Conservation (phyloP, 2,797 vertebrate genomes). For the Chloroceryle inda region DNA sequence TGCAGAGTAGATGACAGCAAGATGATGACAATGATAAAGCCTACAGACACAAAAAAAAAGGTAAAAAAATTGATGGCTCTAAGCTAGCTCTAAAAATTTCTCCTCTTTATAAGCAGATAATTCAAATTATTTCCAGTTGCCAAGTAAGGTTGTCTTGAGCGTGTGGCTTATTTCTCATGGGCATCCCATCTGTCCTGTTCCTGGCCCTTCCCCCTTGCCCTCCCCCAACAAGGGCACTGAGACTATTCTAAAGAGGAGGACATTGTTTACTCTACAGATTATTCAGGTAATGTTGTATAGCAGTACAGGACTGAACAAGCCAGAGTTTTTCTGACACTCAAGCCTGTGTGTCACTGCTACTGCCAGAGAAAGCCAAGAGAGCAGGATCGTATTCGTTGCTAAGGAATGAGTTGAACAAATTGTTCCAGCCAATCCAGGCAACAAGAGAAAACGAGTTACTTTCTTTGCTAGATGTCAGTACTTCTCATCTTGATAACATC, state of each 20-base stretch:
- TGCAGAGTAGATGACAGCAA: constrained; percentile 40
- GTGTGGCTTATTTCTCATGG: constrained; percentile 44
- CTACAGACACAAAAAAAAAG: background rate
- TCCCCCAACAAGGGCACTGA: background rate
- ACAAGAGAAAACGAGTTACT: constrained; percentile 3
- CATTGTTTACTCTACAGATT: background rate
- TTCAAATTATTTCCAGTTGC: constrained; percentile 39
- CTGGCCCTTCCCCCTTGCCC: background rate
- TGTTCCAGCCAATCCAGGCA: background rate
- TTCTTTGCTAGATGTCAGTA: constrained; percentile 18
- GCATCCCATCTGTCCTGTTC: constrained; percentile 53
- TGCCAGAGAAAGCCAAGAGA: background rate
- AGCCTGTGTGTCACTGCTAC: background rate
- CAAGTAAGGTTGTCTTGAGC: constrained; percentile 27
- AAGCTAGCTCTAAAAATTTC: constrained; percentile 21
- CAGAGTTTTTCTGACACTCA: background rate
- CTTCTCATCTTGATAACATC: constrained; percentile 5
- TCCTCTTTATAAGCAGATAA: constrained; percentile 21
- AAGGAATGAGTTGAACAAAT: constrained; percentile 6
- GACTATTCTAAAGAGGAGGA: background rate
- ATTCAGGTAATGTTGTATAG: background rate
- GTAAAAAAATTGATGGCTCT: background rate
- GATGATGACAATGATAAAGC: constrained; percentile 1
- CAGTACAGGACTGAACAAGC: constrained; percentile 12
- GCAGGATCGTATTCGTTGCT: background rate